These are phyloP conservation scores for Oryzias sinensis DNA, from an alignment of 2,797 vertebrate genomes.

Conservation along the genomic window DNA sequence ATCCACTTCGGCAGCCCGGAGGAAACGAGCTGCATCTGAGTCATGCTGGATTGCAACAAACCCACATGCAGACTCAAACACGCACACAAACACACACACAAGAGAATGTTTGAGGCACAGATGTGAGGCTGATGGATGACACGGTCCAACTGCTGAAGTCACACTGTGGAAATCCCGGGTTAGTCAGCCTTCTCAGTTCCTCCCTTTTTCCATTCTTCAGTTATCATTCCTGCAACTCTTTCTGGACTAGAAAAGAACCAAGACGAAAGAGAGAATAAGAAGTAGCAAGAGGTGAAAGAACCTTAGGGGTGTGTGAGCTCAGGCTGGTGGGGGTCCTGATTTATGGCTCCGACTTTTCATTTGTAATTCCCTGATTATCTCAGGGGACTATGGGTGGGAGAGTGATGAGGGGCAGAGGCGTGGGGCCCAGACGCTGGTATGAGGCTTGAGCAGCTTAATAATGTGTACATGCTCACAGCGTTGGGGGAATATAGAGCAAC, in stretches of 20 bases:
- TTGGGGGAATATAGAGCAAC: constrained; percentile 41
- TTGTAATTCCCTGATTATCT: constrained; percentile 74
- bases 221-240: constrained; percentile 10
- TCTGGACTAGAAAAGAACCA: constrained; percentile 10
- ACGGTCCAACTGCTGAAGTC: constrained; percentile 75
- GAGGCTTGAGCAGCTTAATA: constrained; percentile 68
- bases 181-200: constrained; percentile 58
- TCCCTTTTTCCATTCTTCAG: constrained; percentile 12
- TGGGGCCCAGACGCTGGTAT: constrained; percentile 30
- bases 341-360: constrained; percentile 75
- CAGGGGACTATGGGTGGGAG: constrained; percentile 54
- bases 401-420: constrained; percentile 18
- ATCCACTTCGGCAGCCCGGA: constrained; percentile 23
- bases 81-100: constrained; percentile 14
- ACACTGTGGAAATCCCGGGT: constrained; percentile 80
- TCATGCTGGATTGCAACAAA: constrained; percentile 56
- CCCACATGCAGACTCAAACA: constrained; percentile 6
- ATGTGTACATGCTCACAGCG: constrained; percentile 63
- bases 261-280: constrained; percentile 4
- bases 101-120: constrained; percentile 57
- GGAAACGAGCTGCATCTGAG: constrained; percentile 68
- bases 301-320: constrained; percentile 12
- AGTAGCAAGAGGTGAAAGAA: constrained; percentile 22
- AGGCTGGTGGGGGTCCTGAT: constrained; percentile 49
- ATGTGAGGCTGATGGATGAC: constrained; percentile 70